Evolutionary conservation across 1,140 invertebrate species (phyloP).

Genomic region (Heterodera carotae): DNA sequence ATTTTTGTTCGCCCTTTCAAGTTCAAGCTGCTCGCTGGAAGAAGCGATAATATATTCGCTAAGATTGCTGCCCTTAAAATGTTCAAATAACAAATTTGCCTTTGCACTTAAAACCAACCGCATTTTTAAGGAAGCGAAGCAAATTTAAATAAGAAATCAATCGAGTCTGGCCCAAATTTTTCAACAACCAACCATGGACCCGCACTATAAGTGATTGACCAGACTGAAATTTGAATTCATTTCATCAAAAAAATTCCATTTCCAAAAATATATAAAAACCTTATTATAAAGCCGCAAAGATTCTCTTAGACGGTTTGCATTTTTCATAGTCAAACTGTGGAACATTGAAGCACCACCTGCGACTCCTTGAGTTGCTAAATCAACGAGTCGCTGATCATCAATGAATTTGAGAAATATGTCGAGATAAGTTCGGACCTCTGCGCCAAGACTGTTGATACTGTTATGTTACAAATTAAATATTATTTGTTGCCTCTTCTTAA

Average conservation of each 20-base stretch:
- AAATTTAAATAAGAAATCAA: slow-evolving; percentile 46
- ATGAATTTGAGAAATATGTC: slow-evolving; percentile 34
- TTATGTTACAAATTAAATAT: not conserved
- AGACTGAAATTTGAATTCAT: not conserved
- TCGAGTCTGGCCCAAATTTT: slow-evolving; percentile 26
- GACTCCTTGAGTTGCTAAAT: slow-evolving; percentile 35
- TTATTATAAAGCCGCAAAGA: slow-evolving; percentile 35
- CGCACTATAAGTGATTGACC: slow-evolving; percentile 27
- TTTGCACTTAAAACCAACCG: slow-evolving; percentile 33
- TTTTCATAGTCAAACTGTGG: slow-evolving; percentile 38
- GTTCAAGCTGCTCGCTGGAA: slow-evolving; percentile 6
- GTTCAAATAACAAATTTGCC: slow-evolving; percentile 19
- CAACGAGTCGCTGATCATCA: slow-evolving; percentile 34
- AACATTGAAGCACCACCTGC: slow-evolving; percentile 43
- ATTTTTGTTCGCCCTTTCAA: slow-evolving; percentile 35
- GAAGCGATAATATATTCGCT: slow-evolving; percentile 36
- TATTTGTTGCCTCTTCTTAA: too few species aligned
- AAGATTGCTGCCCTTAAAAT: slow-evolving; percentile 44
- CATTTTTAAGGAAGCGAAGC: slow-evolving; percentile 42
- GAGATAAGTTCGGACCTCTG: slow-evolving; percentile 16
- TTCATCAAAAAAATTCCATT: too few species aligned
- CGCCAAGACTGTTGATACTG: not conserved
- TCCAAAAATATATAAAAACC: not conserved
- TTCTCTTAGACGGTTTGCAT: slow-evolving; percentile 45
- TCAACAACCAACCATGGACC: slow-evolving; percentile 34